phyloP scores from a whole-genome alignment of 2,113 vertebrate genomes.

The Larimichthys polyactis region DNA sequence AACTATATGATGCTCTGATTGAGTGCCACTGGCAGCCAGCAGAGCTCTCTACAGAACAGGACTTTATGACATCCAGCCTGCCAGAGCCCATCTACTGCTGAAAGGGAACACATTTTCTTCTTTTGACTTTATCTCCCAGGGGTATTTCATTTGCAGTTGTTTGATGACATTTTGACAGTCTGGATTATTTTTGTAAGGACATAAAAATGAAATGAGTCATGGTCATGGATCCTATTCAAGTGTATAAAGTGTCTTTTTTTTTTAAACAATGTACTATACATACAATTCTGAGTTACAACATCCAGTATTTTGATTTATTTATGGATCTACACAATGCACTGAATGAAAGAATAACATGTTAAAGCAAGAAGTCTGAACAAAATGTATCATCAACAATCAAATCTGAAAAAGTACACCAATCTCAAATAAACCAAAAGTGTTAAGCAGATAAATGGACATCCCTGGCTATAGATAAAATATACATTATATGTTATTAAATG shows the following conservation, averaged over 20 bases:
- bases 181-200: conserved; percentile 1
- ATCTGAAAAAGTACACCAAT: neutral
- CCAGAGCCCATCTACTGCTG: conserved; percentile 72
- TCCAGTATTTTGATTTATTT: neutral
- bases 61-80: conserved; percentile 61
- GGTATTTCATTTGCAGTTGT: neutral
- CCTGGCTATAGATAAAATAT: too few species aligned
- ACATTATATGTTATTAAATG: too few species aligned
- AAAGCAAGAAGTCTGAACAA: neutral
- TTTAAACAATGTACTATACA: neutral
- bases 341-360: neutral
- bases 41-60: conserved; percentile 86
- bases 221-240: neutral
- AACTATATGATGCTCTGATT: conserved; percentile 92
- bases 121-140: neutral
- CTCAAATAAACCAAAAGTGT: too few species aligned
- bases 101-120: neutral
- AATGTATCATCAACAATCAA: neutral
- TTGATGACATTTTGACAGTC: neutral
- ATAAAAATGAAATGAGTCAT: neutral
- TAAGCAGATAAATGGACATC: too few species aligned
- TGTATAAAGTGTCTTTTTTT: neutral
- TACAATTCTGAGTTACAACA: neutral
- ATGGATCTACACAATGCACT: neutral
- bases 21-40: conserved; percentile 92